Evolutionary conservation across 2,797 vertebrate species (phyloP), one percentile per base, ranked within the genome.

Genomic region (Tapirus indicus): DNA sequence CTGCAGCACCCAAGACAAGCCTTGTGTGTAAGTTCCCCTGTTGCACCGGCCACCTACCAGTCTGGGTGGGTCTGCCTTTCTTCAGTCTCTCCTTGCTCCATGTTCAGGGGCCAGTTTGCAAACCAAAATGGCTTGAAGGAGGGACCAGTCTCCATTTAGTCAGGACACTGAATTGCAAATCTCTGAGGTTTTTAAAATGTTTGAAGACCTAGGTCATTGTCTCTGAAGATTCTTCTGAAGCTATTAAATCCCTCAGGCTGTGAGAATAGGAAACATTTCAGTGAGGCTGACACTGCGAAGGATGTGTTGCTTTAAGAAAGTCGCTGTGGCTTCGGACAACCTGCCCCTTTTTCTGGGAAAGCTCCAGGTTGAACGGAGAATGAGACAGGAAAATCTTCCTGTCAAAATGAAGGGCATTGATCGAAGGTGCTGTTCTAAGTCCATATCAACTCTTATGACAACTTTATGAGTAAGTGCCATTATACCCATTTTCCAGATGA

Each of bases 151-250:
- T 66, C 38, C 27, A 41, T 58, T 83, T 89, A 92, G 71, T 88
- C 47, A 94, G 64, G 69, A 47, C 20, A 68, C 16, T 60, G 41
- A 80, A 17, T 75, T 80, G 47, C 32, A 94, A 64, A 72, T 41
- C n/a, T 47, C 16, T 2, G 2, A 64, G 23, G 25, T 62, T 87
- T 91, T 64, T 20, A 52, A 95, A 87, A 41, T 92, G 23, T 97
- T 96, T 69, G 47, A 49, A 77, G 72, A 88, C 4, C 23, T 29
- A 88, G 64, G 35, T 52, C 17, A 60, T 27, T 74, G 7, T 68
- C 56, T 94, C 44, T 91, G 71, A 69, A 72, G 69, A 68, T 29
- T 94, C 72, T 89, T 68, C 52, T 79, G 66, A 96, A 89, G 68
- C 23, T 54, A 38, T 18, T 56, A 38, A 75, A 60, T 74, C 13